These are phyloP conservation scores for Acromyrmex heyeri DNA, from an alignment of 1,140 invertebrate genomes.

Conservation along the genomic window DNA sequence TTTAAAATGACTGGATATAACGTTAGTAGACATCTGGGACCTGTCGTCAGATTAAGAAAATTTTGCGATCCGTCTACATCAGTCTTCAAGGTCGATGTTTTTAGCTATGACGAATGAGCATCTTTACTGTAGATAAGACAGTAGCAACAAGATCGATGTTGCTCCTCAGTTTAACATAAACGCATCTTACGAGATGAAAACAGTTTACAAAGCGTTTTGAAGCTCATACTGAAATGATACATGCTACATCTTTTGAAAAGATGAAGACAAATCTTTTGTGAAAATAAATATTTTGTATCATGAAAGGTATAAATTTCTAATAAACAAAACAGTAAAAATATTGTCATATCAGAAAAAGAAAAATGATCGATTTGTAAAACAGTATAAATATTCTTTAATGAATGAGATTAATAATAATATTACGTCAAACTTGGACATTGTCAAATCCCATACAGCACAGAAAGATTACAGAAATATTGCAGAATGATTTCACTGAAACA, in stretches of 20 bases:
- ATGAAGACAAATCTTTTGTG: neutral
- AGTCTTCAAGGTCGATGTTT: conserved; percentile 51
- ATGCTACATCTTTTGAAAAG: neutral
- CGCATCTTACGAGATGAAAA: conserved; percentile 46
- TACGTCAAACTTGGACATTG: neutral
- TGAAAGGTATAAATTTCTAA: neutral
- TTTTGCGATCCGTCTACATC: conserved; percentile 42
- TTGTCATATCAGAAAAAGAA: neutral
- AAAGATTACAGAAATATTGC: too few relatives aligned
- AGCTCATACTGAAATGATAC: neutral
- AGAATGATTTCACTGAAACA: too few relatives aligned
- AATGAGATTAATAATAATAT: neutral
- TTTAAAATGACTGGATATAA: neutral
- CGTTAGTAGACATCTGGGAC: neutral
- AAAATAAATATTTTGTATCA: neutral
- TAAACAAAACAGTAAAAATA: neutral
- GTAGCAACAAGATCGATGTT: conserved; percentile 59
- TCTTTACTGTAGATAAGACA: conserved; percentile 36
- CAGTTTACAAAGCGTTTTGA: neutral
- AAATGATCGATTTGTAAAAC: neutral
- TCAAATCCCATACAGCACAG: neutral
- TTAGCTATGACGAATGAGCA: conserved; percentile 57
- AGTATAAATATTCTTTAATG: neutral
- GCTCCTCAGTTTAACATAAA: conserved; percentile 29
- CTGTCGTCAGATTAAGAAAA: conserved; percentile 2